Percentiles rank a stretch among this genome's conserved stretches.
Conservation (phyloP, 2,888 invertebrate species). For the Cataglyphis livida region DNA sequence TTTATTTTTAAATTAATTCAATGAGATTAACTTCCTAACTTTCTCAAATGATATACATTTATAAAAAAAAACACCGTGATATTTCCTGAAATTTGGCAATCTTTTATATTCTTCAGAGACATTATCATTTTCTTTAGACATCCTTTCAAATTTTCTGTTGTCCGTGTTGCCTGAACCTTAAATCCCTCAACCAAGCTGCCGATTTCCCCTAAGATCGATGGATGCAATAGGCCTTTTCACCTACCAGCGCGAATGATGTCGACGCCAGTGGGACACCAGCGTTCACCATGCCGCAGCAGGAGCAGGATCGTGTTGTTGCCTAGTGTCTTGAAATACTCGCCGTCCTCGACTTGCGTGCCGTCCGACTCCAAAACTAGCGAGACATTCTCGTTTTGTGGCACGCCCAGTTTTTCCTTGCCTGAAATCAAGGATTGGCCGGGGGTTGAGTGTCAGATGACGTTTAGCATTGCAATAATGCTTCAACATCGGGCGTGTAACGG, state of each 20-base stretch:
- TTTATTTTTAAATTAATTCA: not conserved
- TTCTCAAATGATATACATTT: not conserved
- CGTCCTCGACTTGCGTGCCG: slow-evolving; percentile 98
- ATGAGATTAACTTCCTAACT: not conserved
- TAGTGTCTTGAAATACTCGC: slow-evolving; percentile 97
- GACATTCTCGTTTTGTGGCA: slow-evolving; percentile 94
- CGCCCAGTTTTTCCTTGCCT: slow-evolving; percentile 96
- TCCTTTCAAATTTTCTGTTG: not conserved
- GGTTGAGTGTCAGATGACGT: slow-evolving; percentile 24
- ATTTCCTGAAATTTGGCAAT: not conserved
- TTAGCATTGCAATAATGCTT: slow-evolving; percentile 33
- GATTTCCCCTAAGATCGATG: slow-evolving; percentile 42
- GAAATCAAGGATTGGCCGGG: slow-evolving; percentile 56
- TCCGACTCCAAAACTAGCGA: slow-evolving; percentile 97
- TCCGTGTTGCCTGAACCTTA: slow-evolving; percentile 20
- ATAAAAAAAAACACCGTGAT: not conserved
- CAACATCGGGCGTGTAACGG: not conserved
- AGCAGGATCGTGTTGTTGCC: slow-evolving; percentile 96
- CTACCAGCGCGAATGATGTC: slow-evolving; percentile 98
- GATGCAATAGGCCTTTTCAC: slow-evolving; percentile 69
- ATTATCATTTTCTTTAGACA: not conserved
- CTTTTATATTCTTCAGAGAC: not conserved
- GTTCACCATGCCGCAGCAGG: slow-evolving; percentile 95
- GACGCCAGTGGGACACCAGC: slow-evolving; percentile 97
- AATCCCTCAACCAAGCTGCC: slow-evolving; percentile 50